These are phyloP conservation scores for Beris chalybata DNA, from an alignment of 2,888 invertebrate species.

Conservation along the genomic window DNA sequence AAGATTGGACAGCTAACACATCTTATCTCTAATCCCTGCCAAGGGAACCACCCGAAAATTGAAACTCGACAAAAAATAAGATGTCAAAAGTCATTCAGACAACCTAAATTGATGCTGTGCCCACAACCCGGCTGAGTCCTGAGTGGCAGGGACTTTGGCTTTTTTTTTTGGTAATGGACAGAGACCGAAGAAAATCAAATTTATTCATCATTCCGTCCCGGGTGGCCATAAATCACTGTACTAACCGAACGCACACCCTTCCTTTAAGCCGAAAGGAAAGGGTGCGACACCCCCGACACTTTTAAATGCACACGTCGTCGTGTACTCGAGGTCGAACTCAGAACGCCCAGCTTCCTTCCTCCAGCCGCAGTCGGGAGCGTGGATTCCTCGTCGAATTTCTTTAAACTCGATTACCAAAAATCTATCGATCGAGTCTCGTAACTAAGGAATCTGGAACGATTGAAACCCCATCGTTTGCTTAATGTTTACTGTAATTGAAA, in stretches of 20 bases:
- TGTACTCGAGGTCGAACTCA: conserved; percentile 5
- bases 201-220: conserved; percentile 21
- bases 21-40: no score
- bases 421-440: neutral
- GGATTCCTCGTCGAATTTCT: conserved; percentile 1
- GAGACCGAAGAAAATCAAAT: conserved; percentile 24
- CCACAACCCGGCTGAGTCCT: no score
- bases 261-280: conserved; percentile 8
- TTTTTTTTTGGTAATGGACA: no score
- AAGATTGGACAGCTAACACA: no score
- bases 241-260: conserved; percentile 12
- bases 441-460: conserved; percentile 2
- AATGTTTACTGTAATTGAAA: conserved; percentile 27
- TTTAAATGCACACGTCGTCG: conserved; percentile 11
- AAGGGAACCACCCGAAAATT: no score
- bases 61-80: no score
- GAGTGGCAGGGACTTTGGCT: no score
- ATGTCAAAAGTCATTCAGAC: no score
- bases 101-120: no score
- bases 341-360: conserved; percentile 10
- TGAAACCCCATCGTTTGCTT: conserved; percentile 3
- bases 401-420: conserved; percentile 11
- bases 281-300: conserved; percentile 22
- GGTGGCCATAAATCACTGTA: conserved; percentile 26
- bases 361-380: neutral